Evolutionary conservation across 1,140 invertebrate genomes (phyloP), one percentile per base, ranked within the genome.

Genomic region (Drosophila trapezifrons): DNA sequence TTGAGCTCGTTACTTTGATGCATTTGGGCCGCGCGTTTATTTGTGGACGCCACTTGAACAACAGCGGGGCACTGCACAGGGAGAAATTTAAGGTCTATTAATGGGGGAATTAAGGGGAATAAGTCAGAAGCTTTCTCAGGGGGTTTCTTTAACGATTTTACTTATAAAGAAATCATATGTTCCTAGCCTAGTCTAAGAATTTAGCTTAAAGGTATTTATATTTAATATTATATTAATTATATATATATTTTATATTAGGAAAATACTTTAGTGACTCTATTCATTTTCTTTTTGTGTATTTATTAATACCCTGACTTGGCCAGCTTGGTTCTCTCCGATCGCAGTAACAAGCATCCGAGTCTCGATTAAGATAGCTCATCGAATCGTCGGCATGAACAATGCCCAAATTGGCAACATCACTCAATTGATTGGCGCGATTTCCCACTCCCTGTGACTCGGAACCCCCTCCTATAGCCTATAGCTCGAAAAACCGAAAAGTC

Each of bases 1-100:
- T 87, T 86, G 90, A 90, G 90, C 75, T 84, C 80, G 85, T 87
- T 90, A 85, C 81, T 91, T 80, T 91, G 90, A 91, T 91, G 90
- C 85, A 91, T 91, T 90, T 75, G 80, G 75, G 78, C 63, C 69
- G 71, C 71, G 80, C 62, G 84, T 90, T 90, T 83, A 90, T 90
- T 90, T 90, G 89, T 84, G 75, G 77, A 89, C 65, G 75, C 65
- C 63, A 72, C 79, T 76, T 66, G 45, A 35, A 29, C 81, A 80
- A 69, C 86, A 90, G 86, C 86, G 70, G 86, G 86, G 62, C 59
- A 75, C 63, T 67, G 52, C 64, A 81, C 65, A 12, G 4, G 0
- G 1, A 38, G 27, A 69, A 69, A 54, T 15, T 0, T 13, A 1
- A 2, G 10, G 10, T 18, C 1, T 13, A 49, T 17, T 13, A 49